Base-by-base conservation (phyloP, 1,140 invertebrate genomes). In the Hylyphantes graminicola region DNA sequence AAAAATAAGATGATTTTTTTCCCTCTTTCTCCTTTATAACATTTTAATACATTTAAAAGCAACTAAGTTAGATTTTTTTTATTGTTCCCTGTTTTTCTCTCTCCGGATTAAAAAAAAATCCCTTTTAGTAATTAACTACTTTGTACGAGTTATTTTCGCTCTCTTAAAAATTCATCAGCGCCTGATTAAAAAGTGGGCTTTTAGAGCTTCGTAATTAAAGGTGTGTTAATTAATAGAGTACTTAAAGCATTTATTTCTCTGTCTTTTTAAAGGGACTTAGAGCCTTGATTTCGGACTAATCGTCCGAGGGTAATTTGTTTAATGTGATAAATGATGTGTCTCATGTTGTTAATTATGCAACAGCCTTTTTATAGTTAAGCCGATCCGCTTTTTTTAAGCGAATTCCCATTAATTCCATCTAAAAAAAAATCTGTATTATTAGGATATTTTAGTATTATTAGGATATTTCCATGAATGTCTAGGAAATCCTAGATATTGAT, bases 181-280 rank as follows among this genome's bases (percentile, higher is more conserved):
- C 80, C 72, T 74, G 80, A 83, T 83, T 83, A 83, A 83, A 83
- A 83, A 81, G 68, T 57, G 19, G 73, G 77, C 65, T 55, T 50
- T 70, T 48, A 12, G 51, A 54, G 55, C 61, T 19, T 50, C 72
- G 64, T 85, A 85, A 85, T 85, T 85, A 85, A 85, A 85, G 82
- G 82, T 85, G 74, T 85, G 82, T 85, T 85, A 85, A 85, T 85
- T 85, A 85, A 85, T 85, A 77, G 82, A 76, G 82, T 77, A 85
- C 82, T 85, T 85, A 85, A 75, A 70, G 61, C 80, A 83, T 83
- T 83, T 83, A 83, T 83, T 83, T 83, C 63, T 75, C 70, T 83
- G 80, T 83, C 80, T 83, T 75, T 83, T 83, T 83, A 83, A 83
- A 35, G 35, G 72, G 61, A 74, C 79, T 73, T 81, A 81, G 65